Evolutionary conservation across 2,888 invertebrate genomes (phyloP).

Genomic region (Nebria salina): DNA sequence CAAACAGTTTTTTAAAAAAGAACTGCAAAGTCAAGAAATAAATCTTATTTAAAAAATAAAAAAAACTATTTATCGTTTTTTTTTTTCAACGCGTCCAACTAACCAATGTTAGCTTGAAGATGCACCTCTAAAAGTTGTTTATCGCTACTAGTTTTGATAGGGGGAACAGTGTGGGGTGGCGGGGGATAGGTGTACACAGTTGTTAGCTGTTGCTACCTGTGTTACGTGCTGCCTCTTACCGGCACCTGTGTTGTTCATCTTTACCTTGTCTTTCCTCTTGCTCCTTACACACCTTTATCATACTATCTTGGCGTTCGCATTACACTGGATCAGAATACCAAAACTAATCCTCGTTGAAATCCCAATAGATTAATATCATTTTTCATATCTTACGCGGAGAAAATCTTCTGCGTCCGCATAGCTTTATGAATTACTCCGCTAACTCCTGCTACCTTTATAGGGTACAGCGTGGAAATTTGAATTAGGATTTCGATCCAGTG

Average conservation of each 20-base stretch:
- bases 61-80: constrained; percentile 7
- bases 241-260: constrained; percentile 35
- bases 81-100: neutral
- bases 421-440: too few relatives aligned
- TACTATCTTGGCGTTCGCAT: neutral
- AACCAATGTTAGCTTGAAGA: neutral
- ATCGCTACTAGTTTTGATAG: constrained; percentile 32
- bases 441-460: too few relatives aligned
- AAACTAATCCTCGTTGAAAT: neutral
- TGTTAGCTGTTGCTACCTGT: constrained; percentile 41
- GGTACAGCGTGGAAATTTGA: too few relatives aligned
- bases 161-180: neutral
- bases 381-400: too few relatives aligned
- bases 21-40: constrained; percentile 2
- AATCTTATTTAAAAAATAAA: constrained; percentile 9
- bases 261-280: constrained; percentile 11
- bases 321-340: neutral
- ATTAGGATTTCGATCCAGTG: too few relatives aligned
- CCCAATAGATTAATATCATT: neutral
- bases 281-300: neutral
- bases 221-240: constrained; percentile 33
- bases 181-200: constrained; percentile 12
- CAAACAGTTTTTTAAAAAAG: neutral
- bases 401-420: too few relatives aligned
- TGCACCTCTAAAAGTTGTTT: constrained; percentile 22